Base-by-base conservation (phyloP, 2,797 vertebrate species). In the Cebuella pygmaea region DNA sequence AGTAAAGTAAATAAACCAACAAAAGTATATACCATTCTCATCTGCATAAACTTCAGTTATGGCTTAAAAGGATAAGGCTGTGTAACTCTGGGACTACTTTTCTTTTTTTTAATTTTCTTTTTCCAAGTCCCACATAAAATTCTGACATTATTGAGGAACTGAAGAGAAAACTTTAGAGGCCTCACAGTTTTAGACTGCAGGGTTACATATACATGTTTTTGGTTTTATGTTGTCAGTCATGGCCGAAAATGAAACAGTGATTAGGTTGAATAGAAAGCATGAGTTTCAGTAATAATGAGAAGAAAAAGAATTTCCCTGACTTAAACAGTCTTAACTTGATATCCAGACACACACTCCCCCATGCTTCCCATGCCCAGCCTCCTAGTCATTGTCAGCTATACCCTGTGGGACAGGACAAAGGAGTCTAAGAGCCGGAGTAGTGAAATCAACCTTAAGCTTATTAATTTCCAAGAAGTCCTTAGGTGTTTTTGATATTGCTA, bases 201-300 rank as follows among this genome's bases (percentile, higher is more conserved):
- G 83, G 59, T 86, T 87, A 67, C 2, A 72, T n/a, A 75, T 76
- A 89, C 20, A 19, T 30, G 17, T 59, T 72, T 92, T 92, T 97
- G 55, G 27, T 95, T 95, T 93, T 83, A 84, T 17, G 15, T 89
- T 95, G 52, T 44, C 26, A 85, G n/a, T 82, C 78, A 90, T 44
- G 59, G 64, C 67, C 7, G 20, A 94, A 97, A 98, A 93, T 50
- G 79, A 97, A 94, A 96, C 50, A 90, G 72, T 88, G 76, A 89
- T 94, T 95, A n/a, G 55, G 36, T 2, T 95, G 92, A 93, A 90
- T 79, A 93, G 81, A 90, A 96, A 93, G 80, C 74, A 88, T 46
- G 67, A 75, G 82, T 76, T 90, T 94, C 26, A 61, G 46, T 94
- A 88, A 91, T 61, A 64, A 85, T 1, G 24, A 64, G 70, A 36